Evolutionary conservation across 1,140 invertebrate species (phyloP), one percentile per base, ranked within the genome.

Genomic region (Colletes gigas): DNA sequence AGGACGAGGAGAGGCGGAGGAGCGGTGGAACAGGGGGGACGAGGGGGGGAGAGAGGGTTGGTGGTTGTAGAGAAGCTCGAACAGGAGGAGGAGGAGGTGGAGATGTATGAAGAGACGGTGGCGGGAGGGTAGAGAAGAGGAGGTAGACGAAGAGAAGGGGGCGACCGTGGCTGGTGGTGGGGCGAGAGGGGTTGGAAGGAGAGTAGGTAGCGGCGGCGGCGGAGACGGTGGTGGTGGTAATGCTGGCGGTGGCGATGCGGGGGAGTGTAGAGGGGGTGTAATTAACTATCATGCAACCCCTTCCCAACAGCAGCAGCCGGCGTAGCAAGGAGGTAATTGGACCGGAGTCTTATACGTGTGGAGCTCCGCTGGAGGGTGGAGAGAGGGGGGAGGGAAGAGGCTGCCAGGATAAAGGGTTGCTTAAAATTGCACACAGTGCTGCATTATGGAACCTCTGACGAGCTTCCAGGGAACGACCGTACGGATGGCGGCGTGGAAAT

Each of bases 281-380:
- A 93, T 93, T 93, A 93, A 93, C 92, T 93, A 93, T 92, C 92
- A 93, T 93, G 91, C 92, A 92, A 92, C 89, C 92, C 91, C 92
- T 90, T 91, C 91, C 89, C 89, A 87, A 89, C 88, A 91, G 84
- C 84, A 88, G 87, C 87, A 90, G 89, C 88, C 89, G 92, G 89
- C 90, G 90, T 90, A 93, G 91, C 91, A 91, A 93, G 92, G 91
- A 92, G 92, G 92, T 93, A 93, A 93, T 93, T 93, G 92, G 91
- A 93, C 91, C 91, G 88, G 91, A 93, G 92, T 92, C 92, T 93
- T 93, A 92, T 92, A 92, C 90, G 89, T 88, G 89, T 89, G 82
- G 89, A 89, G 87, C 82, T 83, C 77, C 81, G 78, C 81, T 69
- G 72, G 83, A 78, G 63, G 68, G 72, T 55, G 83, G 68, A 83